Evolutionary conservation across 2,888 invertebrate genomes (phyloP), one percentile per base, ranked within the genome.

Genomic region (Pristionchus mayeri): DNA sequence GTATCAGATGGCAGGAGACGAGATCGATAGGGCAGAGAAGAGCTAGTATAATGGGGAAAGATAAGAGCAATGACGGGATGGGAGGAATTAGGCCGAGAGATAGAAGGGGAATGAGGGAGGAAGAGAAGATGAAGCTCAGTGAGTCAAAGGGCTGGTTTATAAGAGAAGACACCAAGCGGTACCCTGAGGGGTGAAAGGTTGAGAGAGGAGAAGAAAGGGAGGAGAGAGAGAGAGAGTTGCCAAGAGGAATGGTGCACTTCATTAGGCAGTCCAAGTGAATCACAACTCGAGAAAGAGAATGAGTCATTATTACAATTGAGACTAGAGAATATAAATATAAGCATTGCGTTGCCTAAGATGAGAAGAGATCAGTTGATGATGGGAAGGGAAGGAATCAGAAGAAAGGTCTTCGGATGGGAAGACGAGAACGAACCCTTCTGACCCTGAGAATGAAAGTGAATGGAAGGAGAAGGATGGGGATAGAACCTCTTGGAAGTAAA

Each of bases 151-250:
- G 44, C 75, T 48, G 75, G 75, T 75, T 75, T 75, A 75, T 44
- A 75, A 27, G 44, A 75, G 75, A 75, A n/a, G 75, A 75, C 40
- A 37, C 44, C 18, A 30, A 37, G 37, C 37, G 63, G 34, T 50
- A 30, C 84, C 60, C 60, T 84, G 16, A 67, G 40, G 67, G 75
- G 75, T 75, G 48, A 48, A 75, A 75, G 75, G 75, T 75, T 48
- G 75, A 40, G 71, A 48, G 84, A 50, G n/a, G 67, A 71, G n/a
- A 84, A 18, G 48, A 21, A 48, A 75, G 44, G n/a, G 40, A 75
- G 18, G 27, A 48, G 48, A 27, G 44, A 84, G 44, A 71, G 60
- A 80, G 9, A 75, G 44, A 44, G 52, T 34, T 30, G 50, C 52
- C 44, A 44, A 80, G 54, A 80, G 40, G 52, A 71, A 84, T 40